A percentile compares a stretch with the other conserved stretches of the same genome.
phyloP scores from a whole-genome alignment of 1,140 invertebrate species.

The Ceratoteleas bidentatus region DNA sequence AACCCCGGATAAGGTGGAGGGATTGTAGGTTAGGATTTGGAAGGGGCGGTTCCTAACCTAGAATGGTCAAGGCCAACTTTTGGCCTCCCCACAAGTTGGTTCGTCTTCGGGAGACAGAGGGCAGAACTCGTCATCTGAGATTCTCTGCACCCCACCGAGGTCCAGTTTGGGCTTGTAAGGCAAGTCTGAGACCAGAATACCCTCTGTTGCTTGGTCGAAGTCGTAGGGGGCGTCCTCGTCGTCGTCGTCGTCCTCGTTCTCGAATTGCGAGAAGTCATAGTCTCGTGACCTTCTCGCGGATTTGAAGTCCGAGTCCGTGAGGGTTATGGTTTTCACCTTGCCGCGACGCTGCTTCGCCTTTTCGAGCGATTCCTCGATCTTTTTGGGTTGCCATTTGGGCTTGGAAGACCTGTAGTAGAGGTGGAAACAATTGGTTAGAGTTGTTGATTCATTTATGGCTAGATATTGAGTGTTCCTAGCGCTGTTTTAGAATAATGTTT shows the following conservation, averaged over 20 bases:
- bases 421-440: too few species aligned
- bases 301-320: constrained; percentile 68
- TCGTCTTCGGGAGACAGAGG: constrained; percentile 76
- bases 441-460: too few species aligned
- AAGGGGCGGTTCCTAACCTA: too few species aligned
- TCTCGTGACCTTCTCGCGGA: constrained; percentile 43
- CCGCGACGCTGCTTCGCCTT: constrained; percentile 40
- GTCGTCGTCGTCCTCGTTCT: constrained; percentile 58
- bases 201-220: constrained; percentile 28
- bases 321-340: constrained; percentile 61
- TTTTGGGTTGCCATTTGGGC: constrained; percentile 13
- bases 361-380: constrained; percentile 8
- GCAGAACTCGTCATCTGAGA: constrained; percentile 77
- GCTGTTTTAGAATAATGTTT: too few species aligned
- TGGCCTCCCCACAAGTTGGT: constrained; percentile 67
- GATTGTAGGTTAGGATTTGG: too few species aligned
- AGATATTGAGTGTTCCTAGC: too few species aligned
- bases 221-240: too few species aligned
- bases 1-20: too few species aligned
- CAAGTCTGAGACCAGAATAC: constrained; percentile 71
- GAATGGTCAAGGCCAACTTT: constrained; percentile 70
- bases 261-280: constrained; percentile 76
- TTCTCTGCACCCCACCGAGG: constrained; percentile 72
- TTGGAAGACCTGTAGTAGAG: background rate
- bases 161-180: constrained; percentile 75